These are phyloP conservation scores for Acanthaster planci DNA, from an alignment of 35 echinoderm and acorn worm genomes.

Conservation along the genomic window DNA sequence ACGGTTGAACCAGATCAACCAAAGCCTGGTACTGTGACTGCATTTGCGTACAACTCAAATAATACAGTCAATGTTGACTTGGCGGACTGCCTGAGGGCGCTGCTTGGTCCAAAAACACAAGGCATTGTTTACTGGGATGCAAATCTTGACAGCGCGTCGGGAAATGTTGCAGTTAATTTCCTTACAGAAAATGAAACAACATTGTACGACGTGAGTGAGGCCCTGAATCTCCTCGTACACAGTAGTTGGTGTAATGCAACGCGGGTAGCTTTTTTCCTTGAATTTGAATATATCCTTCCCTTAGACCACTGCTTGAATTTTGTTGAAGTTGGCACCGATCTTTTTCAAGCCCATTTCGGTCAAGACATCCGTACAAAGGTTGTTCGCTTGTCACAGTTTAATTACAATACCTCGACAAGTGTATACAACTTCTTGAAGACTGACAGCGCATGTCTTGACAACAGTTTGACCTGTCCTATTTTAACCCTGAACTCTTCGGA, in stretches of 20 bases:
- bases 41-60: constrained; percentile 1
- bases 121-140: constrained; percentile 2
- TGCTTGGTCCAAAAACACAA: neutral
- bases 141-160: neutral
- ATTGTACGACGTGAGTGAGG: neutral
- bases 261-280: neutral
- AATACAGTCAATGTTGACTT: constrained; percentile 1
- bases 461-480: neutral
- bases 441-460: neutral
- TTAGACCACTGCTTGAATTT: neutral
- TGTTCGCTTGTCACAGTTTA: neutral
- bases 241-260: neutral
- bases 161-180: neutral
- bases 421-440: neutral
- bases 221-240: neutral
- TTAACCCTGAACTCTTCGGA: neutral
- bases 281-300: neutral
- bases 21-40: neutral
- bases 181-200: neutral
- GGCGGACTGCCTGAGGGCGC: neutral
- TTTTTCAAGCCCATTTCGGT: neutral
- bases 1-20: neutral
- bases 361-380: neutral
- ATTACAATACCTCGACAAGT: neutral
- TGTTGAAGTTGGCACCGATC: neutral